Evolutionary conservation across 2,113 vertebrate genomes (phyloP).

Genomic region (Odobenus rosmarus): DNA sequence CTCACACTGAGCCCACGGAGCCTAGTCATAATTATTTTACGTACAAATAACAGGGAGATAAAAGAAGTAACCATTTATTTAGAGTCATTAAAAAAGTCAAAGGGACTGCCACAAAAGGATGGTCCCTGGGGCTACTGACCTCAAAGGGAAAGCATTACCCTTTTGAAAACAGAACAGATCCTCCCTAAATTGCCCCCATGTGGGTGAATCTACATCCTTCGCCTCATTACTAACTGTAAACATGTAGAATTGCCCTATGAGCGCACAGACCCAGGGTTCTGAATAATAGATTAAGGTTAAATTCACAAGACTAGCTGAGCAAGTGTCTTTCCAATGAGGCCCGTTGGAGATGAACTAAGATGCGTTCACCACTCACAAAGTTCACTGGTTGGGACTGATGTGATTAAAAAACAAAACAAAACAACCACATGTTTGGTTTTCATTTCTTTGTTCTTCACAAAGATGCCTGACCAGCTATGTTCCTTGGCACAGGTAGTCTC

Average conservation of each 20-base stretch:
- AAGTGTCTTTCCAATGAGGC: slow-evolving; percentile 31
- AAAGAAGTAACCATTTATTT: slow-evolving; percentile 6
- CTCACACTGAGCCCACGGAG: neutral
- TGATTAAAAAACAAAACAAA: neutral
- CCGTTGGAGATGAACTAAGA: slow-evolving; percentile 11
- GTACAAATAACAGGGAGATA: slow-evolving; percentile 25
- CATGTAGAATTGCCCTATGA: neutral
- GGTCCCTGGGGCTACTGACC: neutral
- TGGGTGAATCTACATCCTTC: slow-evolving; percentile 14
- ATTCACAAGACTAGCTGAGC: slow-evolving; percentile 43
- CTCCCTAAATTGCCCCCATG: neutral
- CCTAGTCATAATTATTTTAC: neutral
- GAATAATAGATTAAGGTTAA: slow-evolving; percentile 68
- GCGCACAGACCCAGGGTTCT: neutral
- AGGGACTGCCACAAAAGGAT: neutral
- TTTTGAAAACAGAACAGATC: slow-evolving; percentile 5
- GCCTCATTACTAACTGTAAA: slow-evolving; percentile 35
- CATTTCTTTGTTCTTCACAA: neutral
- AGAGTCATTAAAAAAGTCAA: slow-evolving; percentile 50
- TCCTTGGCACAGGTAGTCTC: neutral
- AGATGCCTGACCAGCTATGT: neutral
- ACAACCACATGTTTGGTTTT: neutral
- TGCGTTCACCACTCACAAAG: neutral
- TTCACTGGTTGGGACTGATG: neutral
- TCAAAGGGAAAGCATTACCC: slow-evolving; percentile 3